Percentiles rank a stretch among this genome's conserved stretches.
These are phyloP conservation scores for Otocyon megalotis DNA, from an alignment of 2,113 vertebrate genomes.

Conservation along the genomic window DNA sequence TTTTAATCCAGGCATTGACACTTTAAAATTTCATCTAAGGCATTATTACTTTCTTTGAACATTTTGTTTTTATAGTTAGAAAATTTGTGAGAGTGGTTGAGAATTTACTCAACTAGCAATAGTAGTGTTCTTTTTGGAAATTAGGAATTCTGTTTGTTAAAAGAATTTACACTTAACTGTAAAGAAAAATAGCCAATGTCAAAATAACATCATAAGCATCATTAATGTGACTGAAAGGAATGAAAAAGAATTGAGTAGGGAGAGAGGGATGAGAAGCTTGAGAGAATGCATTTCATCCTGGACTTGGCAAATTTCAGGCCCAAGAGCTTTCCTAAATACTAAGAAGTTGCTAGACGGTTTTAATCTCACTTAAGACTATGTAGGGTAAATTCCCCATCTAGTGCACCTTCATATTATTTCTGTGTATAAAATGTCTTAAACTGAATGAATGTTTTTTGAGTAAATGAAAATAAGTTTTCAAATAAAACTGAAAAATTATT, in stretches of 20 bases:
- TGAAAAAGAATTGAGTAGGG: background rate
- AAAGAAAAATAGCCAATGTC: background rate
- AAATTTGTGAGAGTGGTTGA: background rate
- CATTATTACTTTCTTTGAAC: background rate
- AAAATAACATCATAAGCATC: background rate
- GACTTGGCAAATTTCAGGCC: background rate
- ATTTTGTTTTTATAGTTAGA: conserved; percentile 12
- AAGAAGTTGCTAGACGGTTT: background rate
- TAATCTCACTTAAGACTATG: background rate
- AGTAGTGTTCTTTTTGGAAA: background rate
- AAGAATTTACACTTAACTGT: background rate
- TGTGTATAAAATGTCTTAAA: background rate
- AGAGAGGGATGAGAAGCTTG: background rate
- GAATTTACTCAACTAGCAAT: background rate
- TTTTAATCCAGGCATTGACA: background rate
- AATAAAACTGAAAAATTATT: background rate
- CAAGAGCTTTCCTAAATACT: background rate
- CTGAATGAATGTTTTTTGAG: background rate
- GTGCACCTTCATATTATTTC: background rate
- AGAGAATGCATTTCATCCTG: background rate
- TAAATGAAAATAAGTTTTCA: background rate
- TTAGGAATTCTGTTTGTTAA: background rate
- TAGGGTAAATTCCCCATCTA: too few relatives aligned
- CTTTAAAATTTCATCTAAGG: background rate
- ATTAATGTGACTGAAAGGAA: background rate